Evolutionary conservation across 2,888 invertebrate genomes (phyloP).

Genomic region (Epinotia nisella): DNA sequence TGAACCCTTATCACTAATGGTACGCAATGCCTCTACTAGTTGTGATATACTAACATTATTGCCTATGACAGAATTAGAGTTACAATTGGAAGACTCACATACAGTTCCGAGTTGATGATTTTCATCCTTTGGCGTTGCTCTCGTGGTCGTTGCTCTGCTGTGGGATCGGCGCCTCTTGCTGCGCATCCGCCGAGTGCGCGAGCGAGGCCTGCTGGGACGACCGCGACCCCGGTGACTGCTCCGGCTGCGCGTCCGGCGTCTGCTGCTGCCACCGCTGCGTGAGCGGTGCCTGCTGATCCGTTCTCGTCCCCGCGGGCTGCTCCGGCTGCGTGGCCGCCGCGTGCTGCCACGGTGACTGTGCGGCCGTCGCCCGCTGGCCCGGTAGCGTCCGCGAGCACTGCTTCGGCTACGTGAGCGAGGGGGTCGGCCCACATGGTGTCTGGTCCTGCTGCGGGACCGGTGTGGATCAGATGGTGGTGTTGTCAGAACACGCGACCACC

Average conservation of each 20-base stretch:
- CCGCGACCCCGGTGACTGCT: conserved; percentile 16
- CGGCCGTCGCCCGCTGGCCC: neutral
- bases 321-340: conserved; percentile 5
- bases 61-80: neutral
- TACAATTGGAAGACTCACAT: neutral
- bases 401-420: conserved; percentile 8
- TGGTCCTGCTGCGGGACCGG: conserved; percentile 13
- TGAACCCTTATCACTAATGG: conserved; percentile 18
- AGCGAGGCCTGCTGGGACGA: conserved; percentile 11
- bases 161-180: neutral
- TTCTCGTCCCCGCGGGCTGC: neutral
- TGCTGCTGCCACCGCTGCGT: neutral
- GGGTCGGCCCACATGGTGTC: neutral
- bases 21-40: conserved; percentile 27
- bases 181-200: conserved; percentile 6
- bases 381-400: neutral
- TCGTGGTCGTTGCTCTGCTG: neutral
- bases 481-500: conserved; percentile 18
- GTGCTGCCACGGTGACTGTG: neutral
- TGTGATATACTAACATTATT: conserved; percentile 14
- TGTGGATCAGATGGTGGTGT: neutral
- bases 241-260: conserved; percentile 21
- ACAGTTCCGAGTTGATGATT: neutral
- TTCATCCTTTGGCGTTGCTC: neutral
- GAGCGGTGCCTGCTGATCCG: conserved; percentile 21